Conservation (phyloP, 1,140 invertebrate genomes). For the Drosophila elegans region DNA sequence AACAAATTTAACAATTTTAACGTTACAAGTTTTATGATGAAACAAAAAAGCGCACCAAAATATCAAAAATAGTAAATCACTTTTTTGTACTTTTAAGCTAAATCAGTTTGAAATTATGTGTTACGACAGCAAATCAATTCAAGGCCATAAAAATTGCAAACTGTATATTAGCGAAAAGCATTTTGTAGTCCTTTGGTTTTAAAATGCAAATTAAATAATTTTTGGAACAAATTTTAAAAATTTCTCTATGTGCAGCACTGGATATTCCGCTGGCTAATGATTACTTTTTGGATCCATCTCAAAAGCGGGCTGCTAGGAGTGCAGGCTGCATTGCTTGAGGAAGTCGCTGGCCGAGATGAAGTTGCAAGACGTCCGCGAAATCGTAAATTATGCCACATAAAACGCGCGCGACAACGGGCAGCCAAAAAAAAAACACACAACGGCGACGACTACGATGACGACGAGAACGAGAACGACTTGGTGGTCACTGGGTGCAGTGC, state of each 20-base stretch:
- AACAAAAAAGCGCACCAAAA: no score
- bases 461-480: slow-evolving; percentile 44
- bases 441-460: neutral
- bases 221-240: neutral
- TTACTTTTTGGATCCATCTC: slow-evolving; percentile 83
- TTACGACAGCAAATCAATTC: no score
- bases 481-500: slow-evolving; percentile 65
- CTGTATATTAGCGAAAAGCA: neutral
- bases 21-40: no score
- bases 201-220: neutral
- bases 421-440: neutral
- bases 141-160: no score
- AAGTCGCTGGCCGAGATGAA: slow-evolving; percentile 31
- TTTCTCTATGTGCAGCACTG: slow-evolving; percentile 23
- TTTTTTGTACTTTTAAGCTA: no score
- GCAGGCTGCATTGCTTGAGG: slow-evolving; percentile 66
- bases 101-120: no score
- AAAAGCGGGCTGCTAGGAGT: slow-evolving; percentile 43
- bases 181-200: neutral
- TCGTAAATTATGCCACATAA: slow-evolving; percentile 65
- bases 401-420: slow-evolving; percentile 50
- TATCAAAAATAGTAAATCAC: no score
- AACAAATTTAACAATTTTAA: no score
- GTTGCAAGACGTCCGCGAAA: slow-evolving; percentile 54
- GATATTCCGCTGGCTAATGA: slow-evolving; percentile 42